Evolutionary conservation across 2,113 vertebrate species (phyloP).

Genomic region (Ammospiza caudacuta): DNA sequence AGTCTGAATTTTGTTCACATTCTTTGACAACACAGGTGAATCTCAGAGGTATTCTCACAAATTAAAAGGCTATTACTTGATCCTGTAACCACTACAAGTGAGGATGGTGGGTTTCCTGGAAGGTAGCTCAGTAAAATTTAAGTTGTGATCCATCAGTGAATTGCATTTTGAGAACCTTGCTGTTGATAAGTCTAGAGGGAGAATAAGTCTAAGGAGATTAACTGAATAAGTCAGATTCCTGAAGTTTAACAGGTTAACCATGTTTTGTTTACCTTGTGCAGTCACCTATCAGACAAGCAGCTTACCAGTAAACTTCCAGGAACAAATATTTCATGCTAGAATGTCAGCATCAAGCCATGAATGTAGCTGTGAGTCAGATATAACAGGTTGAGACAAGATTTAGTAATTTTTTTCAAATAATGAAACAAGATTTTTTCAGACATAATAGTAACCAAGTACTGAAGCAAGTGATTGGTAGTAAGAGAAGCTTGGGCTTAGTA

Average conservation of each 20-base stretch:
- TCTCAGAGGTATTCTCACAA: not conserved
- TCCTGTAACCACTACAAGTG: not conserved
- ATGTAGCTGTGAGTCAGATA: not conserved
- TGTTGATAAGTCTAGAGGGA: not conserved
- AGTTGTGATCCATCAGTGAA: not conserved
- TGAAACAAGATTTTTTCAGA: not conserved
- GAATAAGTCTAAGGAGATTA: not conserved
- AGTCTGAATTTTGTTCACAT: not conserved
- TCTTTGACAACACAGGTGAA: not conserved
- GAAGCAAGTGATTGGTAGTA: not conserved
- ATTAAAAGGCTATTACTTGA: not conserved
- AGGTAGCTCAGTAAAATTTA: not conserved
- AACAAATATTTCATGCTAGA: not conserved
- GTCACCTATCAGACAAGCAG: not conserved
- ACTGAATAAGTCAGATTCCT: not conserved
- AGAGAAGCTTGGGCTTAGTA: not conserved
- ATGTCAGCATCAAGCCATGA: not conserved
- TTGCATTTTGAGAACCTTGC: not conserved
- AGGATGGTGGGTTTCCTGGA: not conserved
- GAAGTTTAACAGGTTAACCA: not conserved
- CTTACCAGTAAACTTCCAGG: not conserved
- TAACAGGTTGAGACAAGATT: not conserved
- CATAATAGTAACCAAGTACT: not conserved
- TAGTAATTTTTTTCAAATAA: not conserved
- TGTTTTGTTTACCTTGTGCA: not conserved